Percentiles rank a stretch among this genome's conserved stretches.
These are phyloP conservation scores for Rachycentron canadum DNA, from an alignment of 2,797 vertebrate genomes.

Conservation along the genomic window DNA sequence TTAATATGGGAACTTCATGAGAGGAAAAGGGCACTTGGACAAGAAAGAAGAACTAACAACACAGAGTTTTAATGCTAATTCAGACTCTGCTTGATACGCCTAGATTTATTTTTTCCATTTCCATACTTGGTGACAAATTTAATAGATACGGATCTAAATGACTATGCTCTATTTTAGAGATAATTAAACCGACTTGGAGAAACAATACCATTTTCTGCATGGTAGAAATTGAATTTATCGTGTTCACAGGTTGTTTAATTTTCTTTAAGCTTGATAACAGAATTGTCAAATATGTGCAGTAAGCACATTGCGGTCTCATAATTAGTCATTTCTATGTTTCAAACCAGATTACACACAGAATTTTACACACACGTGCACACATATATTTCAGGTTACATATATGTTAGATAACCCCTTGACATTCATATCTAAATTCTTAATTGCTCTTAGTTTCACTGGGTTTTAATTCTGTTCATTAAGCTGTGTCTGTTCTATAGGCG, in stretches of 20 bases:
- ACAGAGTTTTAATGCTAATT: slow-evolving; percentile 10
- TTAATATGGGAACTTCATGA: neutral
- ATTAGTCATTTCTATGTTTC: slow-evolving; percentile 35
- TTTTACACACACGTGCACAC: neutral
- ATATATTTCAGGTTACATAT: slow-evolving; percentile 29
- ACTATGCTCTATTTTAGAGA: slow-evolving; percentile 44
- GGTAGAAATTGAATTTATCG: slow-evolving; percentile 60
- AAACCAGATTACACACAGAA: slow-evolving; percentile 6
- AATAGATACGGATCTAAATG: slow-evolving; percentile 68
- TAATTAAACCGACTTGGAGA: slow-evolving; percentile 60
- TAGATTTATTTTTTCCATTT: slow-evolving; percentile 27
- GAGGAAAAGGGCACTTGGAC: neutral
- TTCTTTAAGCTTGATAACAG: slow-evolving; percentile 58
- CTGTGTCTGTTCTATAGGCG: slow-evolving; percentile 9
- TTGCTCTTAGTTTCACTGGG: slow-evolving; percentile 40
- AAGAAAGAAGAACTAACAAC: neutral
- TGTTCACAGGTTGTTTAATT: slow-evolving; percentile 57
- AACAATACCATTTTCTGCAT: slow-evolving; percentile 56
- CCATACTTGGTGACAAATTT: slow-evolving; percentile 43
- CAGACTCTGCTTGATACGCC: slow-evolving; percentile 25
- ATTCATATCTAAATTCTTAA: slow-evolving; percentile 47
- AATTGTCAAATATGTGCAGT: slow-evolving; percentile 58
- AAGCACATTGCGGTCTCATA: slow-evolving; percentile 52
- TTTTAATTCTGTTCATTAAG: slow-evolving; percentile 46
- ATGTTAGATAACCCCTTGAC: slow-evolving; percentile 40